phyloP scores from a whole-genome alignment of 2,888 invertebrate species.

The Campaea margaritaria region DNA sequence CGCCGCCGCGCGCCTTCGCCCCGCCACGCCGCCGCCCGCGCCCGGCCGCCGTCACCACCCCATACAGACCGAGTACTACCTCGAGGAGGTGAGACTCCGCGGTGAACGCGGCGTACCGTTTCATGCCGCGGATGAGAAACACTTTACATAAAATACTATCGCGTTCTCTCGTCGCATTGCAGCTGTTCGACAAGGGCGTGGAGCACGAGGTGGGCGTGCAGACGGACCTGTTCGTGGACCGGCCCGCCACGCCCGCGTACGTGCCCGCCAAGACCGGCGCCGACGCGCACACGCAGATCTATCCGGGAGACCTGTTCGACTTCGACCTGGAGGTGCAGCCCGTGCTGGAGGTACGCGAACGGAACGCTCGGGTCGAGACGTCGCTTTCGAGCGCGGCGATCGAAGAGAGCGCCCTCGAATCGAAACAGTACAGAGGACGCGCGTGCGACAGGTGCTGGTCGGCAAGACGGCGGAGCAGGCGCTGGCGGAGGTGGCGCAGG shows the following conservation, averaged over 20 bases:
- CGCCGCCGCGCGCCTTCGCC: constrained; percentile 88
- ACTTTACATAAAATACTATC: no score
- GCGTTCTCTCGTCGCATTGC: constrained; percentile 33
- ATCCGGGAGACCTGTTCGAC: constrained; percentile 96
- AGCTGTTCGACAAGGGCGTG: constrained; percentile 89
- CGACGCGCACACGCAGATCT: constrained; percentile 94
- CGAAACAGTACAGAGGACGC: constrained; percentile 64
- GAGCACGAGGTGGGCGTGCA: constrained; percentile 92
- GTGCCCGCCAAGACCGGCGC: constrained; percentile 92
- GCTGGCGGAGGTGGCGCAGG: constrained; percentile 95
- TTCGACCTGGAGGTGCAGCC: constrained; percentile 97
- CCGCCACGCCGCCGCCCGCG: constrained; percentile 91
- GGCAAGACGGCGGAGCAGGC: constrained; percentile 96
- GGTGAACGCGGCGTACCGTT: no score
- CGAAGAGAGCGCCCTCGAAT: no score
- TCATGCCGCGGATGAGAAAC: no score
- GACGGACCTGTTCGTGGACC: constrained; percentile 94
- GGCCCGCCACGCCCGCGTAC: constrained; percentile 92
- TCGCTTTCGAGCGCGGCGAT: no score
- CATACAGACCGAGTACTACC: constrained; percentile 95
- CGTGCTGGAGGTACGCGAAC: constrained; percentile 87
- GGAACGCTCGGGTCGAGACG: no score
- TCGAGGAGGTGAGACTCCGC: constrained; percentile 95
- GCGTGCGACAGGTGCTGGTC: constrained; percentile 94
- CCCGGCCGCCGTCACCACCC: constrained; percentile 93